Base-by-base conservation (phyloP, 2,888 invertebrate species). In the Zaprionus lineosus region DNA sequence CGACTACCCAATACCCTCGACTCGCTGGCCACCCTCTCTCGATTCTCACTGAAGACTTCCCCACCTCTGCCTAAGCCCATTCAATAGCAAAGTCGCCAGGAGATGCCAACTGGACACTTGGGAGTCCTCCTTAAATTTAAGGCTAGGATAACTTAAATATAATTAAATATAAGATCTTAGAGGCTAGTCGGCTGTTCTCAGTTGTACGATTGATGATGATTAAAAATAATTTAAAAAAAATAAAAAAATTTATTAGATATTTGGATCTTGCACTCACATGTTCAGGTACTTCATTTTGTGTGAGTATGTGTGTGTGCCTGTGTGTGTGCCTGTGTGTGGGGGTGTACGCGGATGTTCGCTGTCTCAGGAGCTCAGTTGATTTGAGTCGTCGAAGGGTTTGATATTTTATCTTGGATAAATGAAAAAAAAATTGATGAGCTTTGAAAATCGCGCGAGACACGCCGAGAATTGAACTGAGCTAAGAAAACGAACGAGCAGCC, bases 221-320 rank as follows among this genome's bases (percentile, higher is more conserved):
- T n/a, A 16, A 37, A 46, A 36, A 41, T 28, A 34, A n/a, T 8
- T n/a, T 9, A 1, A 15, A 47, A 57, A 37, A 47, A 52, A 48
- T 41, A 16, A 34, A 41, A 36, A 44, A 21, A 14, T 31, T 47
- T 52, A 28, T 41, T n/a, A 53, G 34, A 46, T 31, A 37, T 33
- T 21, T 15, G 11, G 29, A 24, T 48, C 8, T 47, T 47, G 48
- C 84, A 87, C 87, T 87, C 87, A 87, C 87, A 87, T 87, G 78
- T 87, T 86, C 58, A 84, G 84, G 85, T 81, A 87, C 79, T 87
- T 87, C 87, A 87, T 87, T 81, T 78, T 84, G 67, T 70, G 44
- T 65, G 26, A 64, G 21, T 55, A 21, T 61, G 16, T 55, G 18
- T 50, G 31, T 53, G 34, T 59, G 37, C 43, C 37, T 55, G 39